Base-by-base conservation (phyloP, 1,140 invertebrate genomes). In the Melitaea cinxia region DNA sequence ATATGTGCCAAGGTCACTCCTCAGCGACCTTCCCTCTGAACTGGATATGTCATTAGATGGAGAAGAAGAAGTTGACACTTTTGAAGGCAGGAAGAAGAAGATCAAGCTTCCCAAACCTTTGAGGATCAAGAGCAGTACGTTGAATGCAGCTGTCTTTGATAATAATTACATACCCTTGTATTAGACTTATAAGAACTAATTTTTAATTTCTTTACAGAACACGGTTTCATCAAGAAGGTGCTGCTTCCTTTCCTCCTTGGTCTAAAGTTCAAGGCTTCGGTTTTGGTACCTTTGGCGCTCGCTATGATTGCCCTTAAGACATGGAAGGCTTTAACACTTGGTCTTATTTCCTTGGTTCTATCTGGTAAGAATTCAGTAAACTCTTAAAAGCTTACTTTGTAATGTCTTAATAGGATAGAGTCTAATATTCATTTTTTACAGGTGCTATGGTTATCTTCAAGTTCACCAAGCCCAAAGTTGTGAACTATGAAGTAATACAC, bases 401-500 rank as follows among this genome's bases (percentile, higher is more conserved):
- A 14, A 54, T 35, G 4, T 54, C 28, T 4, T 12, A 2, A 14
- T 14, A 14, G n/a, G 5, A 15, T 37, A 37, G 12, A 67, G 23
- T 24, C 12, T 15, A 23, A n/a, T 42, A 49, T 33, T 58, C 65
- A 52, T 52, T 52, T 62, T 64, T 77, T 68, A 19, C 75, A 92
- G 95, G 95, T 58, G 96, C 96, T 28, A 93, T 96, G 92, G 91
- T 96, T 35, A 95, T 96, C 77, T 96, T 96, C 91, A 96, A 96
- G 87, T 93, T 96, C 75, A 95, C 95, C 60, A 96, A 96, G 76
- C 95, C 95, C 60, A 96, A 96, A 82, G 94, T 95, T 70, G 94
- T 94, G 55, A 95, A 95, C 85, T 96, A 96, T 79, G 96, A 97
- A 91, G 95, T 96, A 14, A 94, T 96, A 26, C 95, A 96, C 82